Evolutionary conservation across 1,140 invertebrate genomes (phyloP), one percentile per base, ranked within the genome.

Genomic region (Pseudomyrmex concolor): DNA sequence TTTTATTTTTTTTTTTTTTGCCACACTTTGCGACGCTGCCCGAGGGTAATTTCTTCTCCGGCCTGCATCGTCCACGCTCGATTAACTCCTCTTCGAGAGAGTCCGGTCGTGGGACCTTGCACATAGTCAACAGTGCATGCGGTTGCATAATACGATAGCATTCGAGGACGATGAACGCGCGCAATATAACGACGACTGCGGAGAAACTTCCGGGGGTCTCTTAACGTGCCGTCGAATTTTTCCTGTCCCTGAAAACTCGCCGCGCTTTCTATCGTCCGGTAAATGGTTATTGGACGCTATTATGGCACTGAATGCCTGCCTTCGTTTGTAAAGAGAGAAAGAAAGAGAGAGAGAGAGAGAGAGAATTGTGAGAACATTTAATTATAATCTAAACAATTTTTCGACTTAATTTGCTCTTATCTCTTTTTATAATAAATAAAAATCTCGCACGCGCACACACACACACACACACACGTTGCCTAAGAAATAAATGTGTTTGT

Each of bases 1-100:
- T n/a, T 84, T 12, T 19, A n/a, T 60, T 43, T 50, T 57, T 67
- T 71, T 84, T 59, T 78, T 19, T 45, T 59, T 45, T 59, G 15
- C 48, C 55, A 19, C 13, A 60, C 66, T 63, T 9, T 19, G 19
- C n/a, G 10, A 34, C 54, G 55, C n/a, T 2, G 60, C 3, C 34
- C 34, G 34, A 17, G 66, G 55, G 62, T 83, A 84, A 87, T 88
- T 87, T 88, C 83, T 87, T 85, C 55, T 78, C 25, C 63, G 50
- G 51, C 22, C 74, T 50, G 78, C 60, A 60, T 83, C 83, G 34
- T 87, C 83, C 77, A 88, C 86, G 87, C 86, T 88, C 87, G 87
- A 88, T 88, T 88, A 88, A 88, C 67, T 85, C 19, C 60, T 80
- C 70, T 76, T 70, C 55, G 68, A 54, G 34, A 48, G 57, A 67